Evolutionary conservation across 1,140 invertebrate species (phyloP).

Genomic region (Heliconius congener): DNA sequence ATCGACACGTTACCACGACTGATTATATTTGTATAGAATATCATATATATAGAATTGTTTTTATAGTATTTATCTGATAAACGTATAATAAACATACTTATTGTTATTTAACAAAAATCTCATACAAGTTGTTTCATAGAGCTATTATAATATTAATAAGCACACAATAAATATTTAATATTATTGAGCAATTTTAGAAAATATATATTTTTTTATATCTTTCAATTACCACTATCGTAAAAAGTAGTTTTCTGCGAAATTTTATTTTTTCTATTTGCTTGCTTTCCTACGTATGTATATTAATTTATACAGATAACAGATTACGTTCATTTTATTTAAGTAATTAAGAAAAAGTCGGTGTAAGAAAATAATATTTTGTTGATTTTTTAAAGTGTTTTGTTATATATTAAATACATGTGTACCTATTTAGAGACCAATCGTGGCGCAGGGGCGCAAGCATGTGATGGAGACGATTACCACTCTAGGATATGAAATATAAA

Average conservation of each 20-base stretch:
- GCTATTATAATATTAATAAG: background rate
- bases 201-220: background rate
- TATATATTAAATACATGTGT: background rate
- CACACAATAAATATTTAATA: background rate
- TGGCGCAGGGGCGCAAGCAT: too few species aligned
- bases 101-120: background rate
- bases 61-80: slow-evolving; percentile 9
- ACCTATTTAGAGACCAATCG: too few species aligned
- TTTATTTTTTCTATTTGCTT: background rate
- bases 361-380: background rate
- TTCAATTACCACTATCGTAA: background rate
- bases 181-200: background rate
- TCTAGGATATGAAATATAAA: too few species aligned
- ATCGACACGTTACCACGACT: background rate
- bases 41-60: background rate
- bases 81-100: background rate
- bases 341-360: background rate
- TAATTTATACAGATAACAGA: background rate
- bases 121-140: background rate
- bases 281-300: background rate
- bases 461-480: too few species aligned
- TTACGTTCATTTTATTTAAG: background rate
- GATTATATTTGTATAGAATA: too few species aligned
- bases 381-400: background rate
- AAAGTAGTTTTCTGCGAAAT: background rate